Evolutionary conservation across 2,888 invertebrate species (phyloP).

Genomic region (Chymomyza fuscimana): DNA sequence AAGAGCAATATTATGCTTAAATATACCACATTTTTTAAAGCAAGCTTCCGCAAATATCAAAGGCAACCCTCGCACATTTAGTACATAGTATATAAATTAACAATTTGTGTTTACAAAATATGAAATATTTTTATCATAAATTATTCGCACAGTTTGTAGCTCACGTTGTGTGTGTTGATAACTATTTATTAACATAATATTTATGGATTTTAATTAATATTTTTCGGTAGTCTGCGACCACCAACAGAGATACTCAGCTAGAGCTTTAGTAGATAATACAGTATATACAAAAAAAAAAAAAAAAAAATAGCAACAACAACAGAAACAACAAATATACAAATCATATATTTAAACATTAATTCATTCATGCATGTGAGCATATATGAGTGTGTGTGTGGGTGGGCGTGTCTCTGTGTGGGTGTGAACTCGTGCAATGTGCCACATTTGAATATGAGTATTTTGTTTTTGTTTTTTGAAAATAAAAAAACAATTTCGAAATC

Average conservation of each 20-base stretch:
- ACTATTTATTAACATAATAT: slow-evolving; percentile 63
- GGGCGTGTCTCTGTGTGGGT: slow-evolving; percentile 26
- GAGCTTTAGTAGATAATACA: slow-evolving; percentile 38
- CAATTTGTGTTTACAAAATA: background rate
- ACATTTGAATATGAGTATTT: slow-evolving; percentile 39
- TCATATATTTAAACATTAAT: slow-evolving; percentile 12
- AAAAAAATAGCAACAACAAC: too few relatives aligned
- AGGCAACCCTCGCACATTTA: background rate
- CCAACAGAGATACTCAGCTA: slow-evolving; percentile 38
- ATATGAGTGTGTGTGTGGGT: slow-evolving; percentile 21
- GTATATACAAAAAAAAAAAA: slow-evolving; percentile 33
- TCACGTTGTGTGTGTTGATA: slow-evolving; percentile 34
- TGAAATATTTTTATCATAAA: slow-evolving; percentile 18
- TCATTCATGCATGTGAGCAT: slow-evolving; percentile 30
- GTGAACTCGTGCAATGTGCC: background rate
- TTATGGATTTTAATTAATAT: slow-evolving; percentile 68
- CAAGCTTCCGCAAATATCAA: background rate
- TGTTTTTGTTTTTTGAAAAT: slow-evolving; percentile 24
- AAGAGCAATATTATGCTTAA: too few relatives aligned
- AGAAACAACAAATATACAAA: slow-evolving; percentile 4
- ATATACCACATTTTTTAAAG: too few relatives aligned
- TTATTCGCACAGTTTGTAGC: slow-evolving; percentile 38
- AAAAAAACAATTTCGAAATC: slow-evolving; percentile 61
- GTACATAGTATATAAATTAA: too few relatives aligned
- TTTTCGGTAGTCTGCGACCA: slow-evolving; percentile 63